Conservation (phyloP, 1,140 invertebrate genomes). For the Apolygus lucorum region DNA sequence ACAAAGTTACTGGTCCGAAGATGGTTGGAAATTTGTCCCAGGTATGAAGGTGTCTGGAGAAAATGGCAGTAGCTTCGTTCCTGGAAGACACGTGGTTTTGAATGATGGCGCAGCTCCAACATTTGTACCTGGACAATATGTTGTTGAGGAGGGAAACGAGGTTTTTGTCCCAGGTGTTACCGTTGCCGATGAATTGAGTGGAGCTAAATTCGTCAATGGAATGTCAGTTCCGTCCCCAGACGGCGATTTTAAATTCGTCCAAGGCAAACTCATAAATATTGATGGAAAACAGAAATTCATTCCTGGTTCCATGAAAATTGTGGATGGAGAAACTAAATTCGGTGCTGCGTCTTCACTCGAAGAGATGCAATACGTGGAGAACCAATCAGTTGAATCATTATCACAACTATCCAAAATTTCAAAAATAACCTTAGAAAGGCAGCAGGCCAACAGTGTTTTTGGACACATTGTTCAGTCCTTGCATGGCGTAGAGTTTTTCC, state of each 20-base stretch:
- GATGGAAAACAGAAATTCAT: slow-evolving; percentile 48
- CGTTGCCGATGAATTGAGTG: slow-evolving; percentile 40
- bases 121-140: slow-evolving; percentile 61
- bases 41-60: slow-evolving; percentile 45
- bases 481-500: slow-evolving; percentile 59
- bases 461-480: slow-evolving; percentile 59
- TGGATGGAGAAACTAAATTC: slow-evolving; percentile 48
- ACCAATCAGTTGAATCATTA: not conserved
- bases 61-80: slow-evolving; percentile 49
- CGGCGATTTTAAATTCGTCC: slow-evolving; percentile 51
- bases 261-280: slow-evolving; percentile 54
- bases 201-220: slow-evolving; percentile 51
- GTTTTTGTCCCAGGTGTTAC: slow-evolving; percentile 47
- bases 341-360: slow-evolving; percentile 48
- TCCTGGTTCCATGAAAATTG: slow-evolving; percentile 46
- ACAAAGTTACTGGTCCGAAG: slow-evolving; percentile 45
- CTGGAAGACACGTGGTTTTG: slow-evolving; percentile 43
- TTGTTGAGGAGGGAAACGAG: slow-evolving; percentile 35
- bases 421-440: slow-evolving; percentile 1
- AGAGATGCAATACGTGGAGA: slow-evolving; percentile 46
- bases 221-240: slow-evolving; percentile 54
- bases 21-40: slow-evolving; percentile 44
- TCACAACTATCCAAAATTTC: slow-evolving; percentile 1
- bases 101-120: slow-evolving; percentile 36
- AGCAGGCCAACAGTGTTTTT: slow-evolving; percentile 47